These are phyloP conservation scores for Cichlasoma orientale DNA, from an alignment of 2,797 vertebrate genomes.

Conservation along the genomic window DNA sequence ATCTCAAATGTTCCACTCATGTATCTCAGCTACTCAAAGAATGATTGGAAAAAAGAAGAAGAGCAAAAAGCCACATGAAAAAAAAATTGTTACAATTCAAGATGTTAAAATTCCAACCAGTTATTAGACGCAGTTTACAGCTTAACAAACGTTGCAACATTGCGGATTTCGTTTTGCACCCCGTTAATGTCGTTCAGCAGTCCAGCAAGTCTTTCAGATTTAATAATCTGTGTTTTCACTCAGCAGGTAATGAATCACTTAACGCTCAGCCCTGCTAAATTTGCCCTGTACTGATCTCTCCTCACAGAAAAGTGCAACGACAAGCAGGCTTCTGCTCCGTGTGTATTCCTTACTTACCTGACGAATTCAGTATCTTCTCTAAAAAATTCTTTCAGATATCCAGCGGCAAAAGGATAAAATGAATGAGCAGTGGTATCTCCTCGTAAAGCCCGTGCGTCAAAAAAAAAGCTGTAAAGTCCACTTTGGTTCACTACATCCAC, in stretches of 20 bases:
- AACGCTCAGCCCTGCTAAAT: not conserved
- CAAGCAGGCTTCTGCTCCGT: not conserved
- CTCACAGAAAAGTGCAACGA: not conserved
- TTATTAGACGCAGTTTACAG: not conserved
- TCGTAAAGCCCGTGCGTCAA: slow-evolving; percentile 48
- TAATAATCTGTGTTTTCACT: not conserved
- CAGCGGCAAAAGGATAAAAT: slow-evolving; percentile 37
- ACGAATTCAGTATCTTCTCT: slow-evolving; percentile 9
- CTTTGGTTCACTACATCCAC: slow-evolving; percentile 70
- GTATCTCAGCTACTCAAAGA: not conserved
- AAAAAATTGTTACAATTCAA: not conserved
- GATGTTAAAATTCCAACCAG: not conserved
- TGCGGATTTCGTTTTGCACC: not conserved
- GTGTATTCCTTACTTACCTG: slow-evolving; percentile 64
- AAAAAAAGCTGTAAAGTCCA: slow-evolving; percentile 65
- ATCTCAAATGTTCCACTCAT: not conserved
- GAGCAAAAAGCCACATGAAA: not conserved
- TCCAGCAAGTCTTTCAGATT: not conserved
- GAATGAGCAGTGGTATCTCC: slow-evolving; percentile 45
- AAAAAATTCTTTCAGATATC: slow-evolving; percentile 43
- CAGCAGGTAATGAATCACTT: not conserved
- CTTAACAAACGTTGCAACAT: not conserved
- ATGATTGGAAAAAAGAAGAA: not conserved
- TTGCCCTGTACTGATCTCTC: not conserved
- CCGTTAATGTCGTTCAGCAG: not conserved